Base-by-base conservation (phyloP, 2,113 vertebrate species). In the Corythoichthys intestinalis region DNA sequence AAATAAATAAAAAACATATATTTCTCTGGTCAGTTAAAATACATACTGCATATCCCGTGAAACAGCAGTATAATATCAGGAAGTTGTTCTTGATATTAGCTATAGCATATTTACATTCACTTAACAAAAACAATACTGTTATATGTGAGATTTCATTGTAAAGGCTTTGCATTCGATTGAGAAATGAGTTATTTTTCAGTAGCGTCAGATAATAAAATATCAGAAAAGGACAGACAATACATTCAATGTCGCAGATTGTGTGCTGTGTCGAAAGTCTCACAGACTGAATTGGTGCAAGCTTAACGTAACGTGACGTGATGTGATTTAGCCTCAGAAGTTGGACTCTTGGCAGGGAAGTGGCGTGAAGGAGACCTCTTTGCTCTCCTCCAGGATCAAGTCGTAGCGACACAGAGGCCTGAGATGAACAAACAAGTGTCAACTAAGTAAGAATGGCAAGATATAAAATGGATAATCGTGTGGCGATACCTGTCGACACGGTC, bases 351-450 rank as follows among this genome's bases (percentile, higher is more conserved):
- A 98, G 0, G 88, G 86, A 56, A 96, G 69, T 20, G 94, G 96
- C 69, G 58, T 90, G 83, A 98, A 95, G 48, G 77, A 83, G 1
- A 78, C 75, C 39, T 92, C 87, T 6, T 48, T 78, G 67, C 94
- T 91, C 74, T 94, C 93, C 47, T 4, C n/a, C 15, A 97, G 90
- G 15, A 95, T 41, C 2, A 98, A n/a, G 71, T 98, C 96, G 0
- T 96, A 98, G 0, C 96, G 90, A 84, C 96, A 98, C 52, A 97
- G 67, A 4, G 92, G 82, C 78, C 96, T 98, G 59, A 2, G 53
- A 65, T 34, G 57, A 38, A 17, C 34, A 66, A 11, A n/a, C 4
- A 17, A 17, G 15, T n/a, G 49, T 28, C n/a, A 20, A 28, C n/a
- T 28, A 58, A 66, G 49, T 37, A 11, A 50, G 6, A 3, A 34